These are phyloP conservation scores for Gymnoscelis rufifasciata DNA, from an alignment of 2,888 invertebrate species.

Conservation along the genomic window DNA sequence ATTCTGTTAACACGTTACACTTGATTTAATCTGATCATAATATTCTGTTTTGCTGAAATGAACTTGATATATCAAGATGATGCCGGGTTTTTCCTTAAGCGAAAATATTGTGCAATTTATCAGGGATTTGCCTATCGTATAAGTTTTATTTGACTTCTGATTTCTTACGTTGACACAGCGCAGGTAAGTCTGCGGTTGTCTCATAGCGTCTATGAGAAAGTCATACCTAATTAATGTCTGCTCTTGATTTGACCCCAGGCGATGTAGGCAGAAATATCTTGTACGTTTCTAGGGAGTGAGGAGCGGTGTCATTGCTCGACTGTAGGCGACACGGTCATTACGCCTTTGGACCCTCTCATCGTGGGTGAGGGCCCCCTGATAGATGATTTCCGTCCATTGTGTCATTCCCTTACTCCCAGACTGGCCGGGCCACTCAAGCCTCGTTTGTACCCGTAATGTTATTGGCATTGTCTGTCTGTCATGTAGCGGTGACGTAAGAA, in stretches of 20 bases:
- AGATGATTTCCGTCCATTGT: conserved; percentile 69
- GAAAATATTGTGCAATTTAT: not conserved
- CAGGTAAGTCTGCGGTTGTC: not conserved
- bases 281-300: conserved; percentile 36
- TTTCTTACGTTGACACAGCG: not conserved
- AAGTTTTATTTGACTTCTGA: not conserved
- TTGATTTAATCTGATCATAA: conserved; percentile 24
- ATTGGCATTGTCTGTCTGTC: conserved; percentile 37
- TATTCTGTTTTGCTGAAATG: conserved; percentile 16
- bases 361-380: conserved; percentile 61
- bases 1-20: conserved; percentile 24
- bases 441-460: conserved; percentile 41
- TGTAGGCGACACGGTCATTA: conserved; percentile 42
- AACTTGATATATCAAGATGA: conserved; percentile 4
- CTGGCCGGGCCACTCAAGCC: conserved; percentile 35
- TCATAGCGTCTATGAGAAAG: no score
- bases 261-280: conserved; percentile 37
- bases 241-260: conserved; percentile 25
- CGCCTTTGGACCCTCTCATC: conserved; percentile 45
- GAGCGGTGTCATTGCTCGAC: conserved; percentile 33
- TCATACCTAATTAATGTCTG: no score
- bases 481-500: conserved; percentile 34
- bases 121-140: not conserved
- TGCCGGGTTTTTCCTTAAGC: not conserved
- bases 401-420: conserved; percentile 53